Evolutionary conservation across 2,797 vertebrate genomes (phyloP).

Genomic region (Pampus argenteus): DNA sequence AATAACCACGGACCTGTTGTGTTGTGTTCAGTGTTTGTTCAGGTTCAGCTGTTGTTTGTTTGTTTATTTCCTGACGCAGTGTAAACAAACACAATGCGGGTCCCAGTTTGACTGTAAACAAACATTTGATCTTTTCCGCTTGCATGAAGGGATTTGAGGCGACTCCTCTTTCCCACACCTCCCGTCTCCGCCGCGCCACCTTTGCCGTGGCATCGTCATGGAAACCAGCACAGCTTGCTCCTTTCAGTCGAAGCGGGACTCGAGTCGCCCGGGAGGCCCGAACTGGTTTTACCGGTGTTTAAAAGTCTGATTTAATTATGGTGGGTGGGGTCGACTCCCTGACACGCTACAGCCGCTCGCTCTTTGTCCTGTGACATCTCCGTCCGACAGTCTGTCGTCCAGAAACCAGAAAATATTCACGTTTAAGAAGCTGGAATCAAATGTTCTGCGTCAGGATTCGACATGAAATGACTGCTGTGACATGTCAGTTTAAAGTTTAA

Average conservation of each 20-base stretch:
- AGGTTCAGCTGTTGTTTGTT: no score
- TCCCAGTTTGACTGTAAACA: constrained; percentile 8
- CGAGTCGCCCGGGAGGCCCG: constrained; percentile 34
- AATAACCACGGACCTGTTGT: no score
- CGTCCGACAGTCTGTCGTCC: no score
- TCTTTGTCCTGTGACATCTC: constrained; percentile 8
- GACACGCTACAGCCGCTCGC: constrained; percentile 12
- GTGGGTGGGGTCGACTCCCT: not conserved
- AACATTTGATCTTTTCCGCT: not conserved
- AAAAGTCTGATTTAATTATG: constrained; percentile 17
- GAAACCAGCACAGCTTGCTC: constrained; percentile 48
- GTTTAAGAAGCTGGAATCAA: no score
- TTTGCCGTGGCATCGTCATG: constrained; percentile 39
- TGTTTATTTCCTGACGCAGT: not conserved
- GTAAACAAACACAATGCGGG: not conserved
- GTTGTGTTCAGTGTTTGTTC: no score
- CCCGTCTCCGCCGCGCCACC: not conserved
- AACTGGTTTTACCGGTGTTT: constrained; percentile 35
- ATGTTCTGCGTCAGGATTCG: no score
- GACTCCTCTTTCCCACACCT: constrained; percentile 12
- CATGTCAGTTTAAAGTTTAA: no score
- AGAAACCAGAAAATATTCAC: no score
- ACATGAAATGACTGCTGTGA: no score
- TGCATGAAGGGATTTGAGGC: not conserved
- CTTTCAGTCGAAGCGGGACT: constrained; percentile 23